These are phyloP conservation scores for Anniella stebbinsi DNA, from an alignment of 2,797 vertebrate species.

Conservation along the genomic window DNA sequence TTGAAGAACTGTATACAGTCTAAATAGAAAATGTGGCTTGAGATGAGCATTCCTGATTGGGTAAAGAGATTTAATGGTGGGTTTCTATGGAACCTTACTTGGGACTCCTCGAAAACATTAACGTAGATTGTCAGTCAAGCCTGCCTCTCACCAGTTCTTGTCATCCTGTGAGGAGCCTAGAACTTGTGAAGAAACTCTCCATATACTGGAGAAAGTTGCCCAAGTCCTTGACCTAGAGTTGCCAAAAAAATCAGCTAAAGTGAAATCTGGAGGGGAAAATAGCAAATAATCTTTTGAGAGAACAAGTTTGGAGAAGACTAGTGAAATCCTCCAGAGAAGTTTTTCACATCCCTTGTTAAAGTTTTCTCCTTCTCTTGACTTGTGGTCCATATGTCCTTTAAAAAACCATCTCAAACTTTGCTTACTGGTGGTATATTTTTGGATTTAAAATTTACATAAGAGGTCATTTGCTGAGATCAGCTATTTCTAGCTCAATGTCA, in stretches of 20 bases:
- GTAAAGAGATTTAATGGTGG: background rate
- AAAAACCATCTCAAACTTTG: constrained; percentile 31
- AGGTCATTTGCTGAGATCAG: constrained; percentile 39
- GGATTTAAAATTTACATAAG: constrained; percentile 40
- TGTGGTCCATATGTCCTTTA: constrained; percentile 4
- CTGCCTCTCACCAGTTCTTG: background rate
- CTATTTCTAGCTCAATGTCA: constrained; percentile 44
- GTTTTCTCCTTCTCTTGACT: background rate
- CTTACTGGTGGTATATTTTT: constrained; percentile 41
- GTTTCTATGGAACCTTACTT: background rate
- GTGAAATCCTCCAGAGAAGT: background rate
- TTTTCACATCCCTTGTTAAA: background rate
- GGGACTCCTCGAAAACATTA: background rate
- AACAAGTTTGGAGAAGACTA: background rate
- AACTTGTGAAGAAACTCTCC: background rate
- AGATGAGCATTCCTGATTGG: background rate
- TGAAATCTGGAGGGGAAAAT: background rate
- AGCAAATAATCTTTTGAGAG: background rate
- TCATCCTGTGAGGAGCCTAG: background rate
- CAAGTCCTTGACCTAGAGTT: background rate
- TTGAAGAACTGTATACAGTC: background rate
- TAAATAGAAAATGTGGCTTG: no score
- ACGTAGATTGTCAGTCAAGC: background rate
- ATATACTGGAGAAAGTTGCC: background rate
- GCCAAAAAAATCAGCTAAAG: background rate